phyloP scores from a whole-genome alignment of 2,797 vertebrate species.

The Microtus obscurus region DNA sequence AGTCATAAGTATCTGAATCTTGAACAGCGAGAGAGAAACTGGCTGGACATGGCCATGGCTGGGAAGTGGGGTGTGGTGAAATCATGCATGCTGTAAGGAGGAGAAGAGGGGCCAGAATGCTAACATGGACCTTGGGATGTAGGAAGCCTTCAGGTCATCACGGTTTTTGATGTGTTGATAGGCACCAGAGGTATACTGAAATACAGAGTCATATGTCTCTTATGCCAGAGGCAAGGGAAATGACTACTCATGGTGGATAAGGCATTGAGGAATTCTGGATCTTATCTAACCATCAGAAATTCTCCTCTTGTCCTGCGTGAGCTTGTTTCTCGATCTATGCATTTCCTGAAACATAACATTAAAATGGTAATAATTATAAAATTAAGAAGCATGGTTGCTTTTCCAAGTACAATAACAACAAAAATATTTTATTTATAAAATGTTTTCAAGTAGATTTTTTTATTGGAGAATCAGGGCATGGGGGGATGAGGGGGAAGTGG shows the following conservation, averaged over 20 bases:
- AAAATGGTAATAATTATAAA: neutral
- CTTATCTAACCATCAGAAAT: neutral
- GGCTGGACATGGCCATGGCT: too few species aligned
- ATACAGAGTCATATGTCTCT: neutral
- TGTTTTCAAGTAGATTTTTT: constrained; percentile 15
- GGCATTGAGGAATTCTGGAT: neutral
- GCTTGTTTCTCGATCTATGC: neutral
- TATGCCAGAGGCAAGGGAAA: neutral
- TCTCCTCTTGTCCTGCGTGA: neutral
- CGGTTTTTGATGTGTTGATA: neutral
- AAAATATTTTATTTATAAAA: neutral
- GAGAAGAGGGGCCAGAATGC: neutral
- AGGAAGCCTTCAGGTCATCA: neutral
- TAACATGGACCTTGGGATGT: too few species aligned
- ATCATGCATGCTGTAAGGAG: neutral
- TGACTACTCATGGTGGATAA: neutral
- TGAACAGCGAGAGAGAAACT: neutral
- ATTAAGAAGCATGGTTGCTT: neutral
- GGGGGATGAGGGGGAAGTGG: neutral
- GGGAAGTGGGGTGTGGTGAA: neutral
- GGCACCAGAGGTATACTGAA: too few species aligned
- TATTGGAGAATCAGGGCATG: neutral
- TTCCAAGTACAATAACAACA: neutral
- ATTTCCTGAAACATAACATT: neutral
- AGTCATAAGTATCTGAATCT: neutral